A percentile compares a stretch with the other conserved stretches of the same genome.
These are phyloP conservation scores for Cistogaster globosa DNA, from an alignment of 2,888 invertebrate species.

Conservation along the genomic window DNA sequence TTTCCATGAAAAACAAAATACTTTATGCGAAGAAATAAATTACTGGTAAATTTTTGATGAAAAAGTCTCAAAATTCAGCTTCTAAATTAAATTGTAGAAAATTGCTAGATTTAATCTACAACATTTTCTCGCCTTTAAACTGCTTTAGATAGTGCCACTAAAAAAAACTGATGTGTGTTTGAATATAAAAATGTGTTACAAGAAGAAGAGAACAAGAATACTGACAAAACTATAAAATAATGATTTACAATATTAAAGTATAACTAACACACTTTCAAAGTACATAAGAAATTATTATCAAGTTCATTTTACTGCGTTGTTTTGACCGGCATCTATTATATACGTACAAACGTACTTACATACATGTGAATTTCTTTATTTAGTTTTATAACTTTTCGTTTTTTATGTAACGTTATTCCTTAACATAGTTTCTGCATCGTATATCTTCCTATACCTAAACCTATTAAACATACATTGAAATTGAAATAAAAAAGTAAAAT, in stretches of 20 bases:
- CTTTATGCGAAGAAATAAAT: too few relatives aligned
- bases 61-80: too few relatives aligned
- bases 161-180: too few relatives aligned
- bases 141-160: too few relatives aligned
- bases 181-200: too few relatives aligned
- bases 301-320: conserved; percentile 73
- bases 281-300: conserved; percentile 64
- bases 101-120: too few relatives aligned
- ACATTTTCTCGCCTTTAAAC: too few relatives aligned
- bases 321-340: conserved; percentile 64
- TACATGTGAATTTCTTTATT: conserved; percentile 2
- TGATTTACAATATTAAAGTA: conserved; percentile 42
- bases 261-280: conserved; percentile 43
- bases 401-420: conserved; percentile 24
- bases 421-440: conserved; percentile 55
- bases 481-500: conserved; percentile 66
- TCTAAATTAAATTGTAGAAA: too few relatives aligned
- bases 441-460: conserved; percentile 69
- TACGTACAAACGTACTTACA: not conserved
- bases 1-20: too few relatives aligned
- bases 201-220: not conserved
- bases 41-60: too few relatives aligned
- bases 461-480: conserved; percentile 68
- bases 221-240: conserved; percentile 36
- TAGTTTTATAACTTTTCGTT: conserved; percentile 22